Conservation (phyloP, 92 coral and sea anemone genomes). For the Epizoanthus scotinus region DNA sequence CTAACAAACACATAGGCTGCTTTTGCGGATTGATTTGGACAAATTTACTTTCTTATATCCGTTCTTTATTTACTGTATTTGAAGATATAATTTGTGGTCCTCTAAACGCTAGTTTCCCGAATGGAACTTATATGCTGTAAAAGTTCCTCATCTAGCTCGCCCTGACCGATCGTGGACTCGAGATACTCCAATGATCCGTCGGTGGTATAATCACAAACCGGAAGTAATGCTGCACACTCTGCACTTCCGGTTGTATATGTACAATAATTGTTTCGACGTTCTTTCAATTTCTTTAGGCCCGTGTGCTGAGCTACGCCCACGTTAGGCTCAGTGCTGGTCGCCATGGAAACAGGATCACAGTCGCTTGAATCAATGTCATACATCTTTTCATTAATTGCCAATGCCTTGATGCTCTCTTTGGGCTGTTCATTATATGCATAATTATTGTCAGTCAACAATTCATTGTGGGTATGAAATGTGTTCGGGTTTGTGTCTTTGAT, state of each 20-base stretch:
- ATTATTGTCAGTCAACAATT: background rate
- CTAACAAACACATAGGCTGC: too few relatives aligned
- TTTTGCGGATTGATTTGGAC: too few relatives aligned
- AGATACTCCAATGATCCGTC: background rate
- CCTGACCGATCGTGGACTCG: background rate
- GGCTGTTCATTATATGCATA: background rate
- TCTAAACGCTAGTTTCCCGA: conserved; percentile 27
- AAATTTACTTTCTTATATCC: background rate
- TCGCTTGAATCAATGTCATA: background rate
- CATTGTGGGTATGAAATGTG: background rate
- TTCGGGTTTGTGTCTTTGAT: background rate
- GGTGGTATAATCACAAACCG: background rate
- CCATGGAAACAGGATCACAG: background rate
- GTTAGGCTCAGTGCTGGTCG: background rate
- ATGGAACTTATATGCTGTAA: conserved; percentile 5
- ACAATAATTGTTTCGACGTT: background rate
- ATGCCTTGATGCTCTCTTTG: background rate
- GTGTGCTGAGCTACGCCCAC: background rate
- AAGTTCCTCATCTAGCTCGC: background rate
- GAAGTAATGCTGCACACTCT: conserved; percentile 9
- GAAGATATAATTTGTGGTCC: background rate
- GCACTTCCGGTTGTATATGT: conserved; percentile 5
- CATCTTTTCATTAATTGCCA: background rate
- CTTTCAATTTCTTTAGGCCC: conserved; percentile 4
- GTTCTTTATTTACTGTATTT: background rate